Percentiles rank a stretch among this genome's conserved stretches.
These are phyloP conservation scores for Chloromyia formosa DNA, from an alignment of 2,888 invertebrate species.

Conservation along the genomic window DNA sequence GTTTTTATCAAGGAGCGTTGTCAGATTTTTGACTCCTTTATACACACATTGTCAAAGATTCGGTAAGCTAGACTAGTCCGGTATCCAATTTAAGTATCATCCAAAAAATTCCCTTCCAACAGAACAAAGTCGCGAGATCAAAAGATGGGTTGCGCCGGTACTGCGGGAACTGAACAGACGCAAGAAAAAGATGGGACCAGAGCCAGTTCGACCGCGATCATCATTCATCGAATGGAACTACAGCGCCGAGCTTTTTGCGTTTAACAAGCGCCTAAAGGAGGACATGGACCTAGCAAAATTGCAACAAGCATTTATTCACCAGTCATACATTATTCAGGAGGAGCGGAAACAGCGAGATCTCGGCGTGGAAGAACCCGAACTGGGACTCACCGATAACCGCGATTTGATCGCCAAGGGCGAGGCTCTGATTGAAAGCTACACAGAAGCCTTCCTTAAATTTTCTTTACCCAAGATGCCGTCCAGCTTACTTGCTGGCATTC, in stretches of 20 bases:
- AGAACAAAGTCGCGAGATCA: constrained; percentile 53
- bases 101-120: neutral
- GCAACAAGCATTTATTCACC: constrained; percentile 80
- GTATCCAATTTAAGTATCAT: no score
- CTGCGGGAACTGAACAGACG: constrained; percentile 70
- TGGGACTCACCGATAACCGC: constrained; percentile 73
- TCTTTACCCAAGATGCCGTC: constrained; percentile 78
- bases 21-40: no score
- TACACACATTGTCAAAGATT: no score
- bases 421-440: constrained; percentile 71
- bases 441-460: constrained; percentile 74
- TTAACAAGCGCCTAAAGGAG: constrained; percentile 85
- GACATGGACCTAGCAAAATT: constrained; percentile 77
- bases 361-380: constrained; percentile 70
- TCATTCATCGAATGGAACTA: constrained; percentile 87
- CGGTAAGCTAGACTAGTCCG: no score
- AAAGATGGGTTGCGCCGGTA: constrained; percentile 76
- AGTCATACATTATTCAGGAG: constrained; percentile 79
- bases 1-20: no score
- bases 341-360: constrained; percentile 73
- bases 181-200: constrained; percentile 69
- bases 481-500: constrained; percentile 77
- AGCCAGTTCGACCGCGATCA: constrained; percentile 67
- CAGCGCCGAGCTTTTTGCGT: constrained; percentile 86
- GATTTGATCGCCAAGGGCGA: constrained; percentile 75